phyloP scores from a whole-genome alignment of 2,888 invertebrate species.

The Dryomyza anilis region DNA sequence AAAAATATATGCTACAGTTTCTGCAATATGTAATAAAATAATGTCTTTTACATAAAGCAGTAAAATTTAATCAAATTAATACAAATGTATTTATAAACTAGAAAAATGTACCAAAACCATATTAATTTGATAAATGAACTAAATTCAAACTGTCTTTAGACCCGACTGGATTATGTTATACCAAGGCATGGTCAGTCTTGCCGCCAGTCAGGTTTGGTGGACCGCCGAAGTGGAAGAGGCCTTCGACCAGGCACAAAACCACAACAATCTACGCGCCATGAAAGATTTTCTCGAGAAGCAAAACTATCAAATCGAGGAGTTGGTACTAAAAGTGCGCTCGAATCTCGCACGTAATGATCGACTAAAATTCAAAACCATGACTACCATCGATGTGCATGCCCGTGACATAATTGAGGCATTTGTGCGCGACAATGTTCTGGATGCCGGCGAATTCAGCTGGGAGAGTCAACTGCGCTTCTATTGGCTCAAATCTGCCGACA shows the following conservation, averaged over 20 bases:
- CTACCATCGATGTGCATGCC: constrained; percentile 91
- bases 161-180: constrained; percentile 89
- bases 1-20: too few relatives aligned
- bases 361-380: constrained; percentile 83
- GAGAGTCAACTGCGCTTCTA: constrained; percentile 92
- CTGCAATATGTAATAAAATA: too few relatives aligned
- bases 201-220: constrained; percentile 93
- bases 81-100: too few relatives aligned
- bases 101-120: too few relatives aligned
- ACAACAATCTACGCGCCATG: constrained; percentile 85
- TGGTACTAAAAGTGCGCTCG: constrained; percentile 74
- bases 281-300: constrained; percentile 80
- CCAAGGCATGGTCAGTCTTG: constrained; percentile 85
- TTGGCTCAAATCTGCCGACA: constrained; percentile 82
- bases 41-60: too few relatives aligned
- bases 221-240: constrained; percentile 93
- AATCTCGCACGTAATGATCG: constrained; percentile 81
- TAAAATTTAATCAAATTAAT: too few relatives aligned
- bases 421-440: constrained; percentile 79
- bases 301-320: constrained; percentile 81
- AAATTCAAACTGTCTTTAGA: too few relatives aligned
- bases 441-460: constrained; percentile 89
- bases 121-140: too few relatives aligned
- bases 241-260: constrained; percentile 68
- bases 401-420: constrained; percentile 87